Base-by-base conservation (phyloP, 1,140 invertebrate species). In the Pachypeltis micranthus region DNA sequence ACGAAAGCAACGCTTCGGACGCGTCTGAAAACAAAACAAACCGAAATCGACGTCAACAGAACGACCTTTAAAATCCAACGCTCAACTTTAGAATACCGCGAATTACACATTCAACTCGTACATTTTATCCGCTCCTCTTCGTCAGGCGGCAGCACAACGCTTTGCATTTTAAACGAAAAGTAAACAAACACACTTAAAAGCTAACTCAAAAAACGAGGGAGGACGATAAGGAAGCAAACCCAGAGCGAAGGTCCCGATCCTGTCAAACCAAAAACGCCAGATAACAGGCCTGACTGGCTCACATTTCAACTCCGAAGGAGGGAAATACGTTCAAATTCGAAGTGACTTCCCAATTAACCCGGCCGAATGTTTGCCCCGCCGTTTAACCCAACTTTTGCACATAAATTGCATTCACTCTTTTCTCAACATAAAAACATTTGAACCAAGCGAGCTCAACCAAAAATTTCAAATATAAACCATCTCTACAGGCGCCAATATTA, bases 1-100 rank as follows among this genome's bases (percentile, higher is more conserved):
- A 71, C 29, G 71, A 62, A 2, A 68, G 62, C 28, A 75, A 66
- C 44, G 71, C 70, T 64, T 72, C 72, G 28, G 70, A 71, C 27
- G 69, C 70, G 66, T 67, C 71, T 72, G 60, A 23, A 67, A 63
- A 26, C 2, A 39, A 59, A 59, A n/a, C 23, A 2, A 59, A 39
- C 7, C 16, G 31, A 39, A 39, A 10, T 16, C 7, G 16, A 10
- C 7, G 16, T 10, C 31, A 10, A 16, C 16, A 39, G 16, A 39
- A 39, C 31, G 16, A 39, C 27, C 26, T 39, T 44, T 12, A 39
- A 14, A 23, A 51, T 51, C 7, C 21, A 23, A 51, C 29, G 27
- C 51, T 55, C 7, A 12, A 55, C 23, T 54, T 54, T 3, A 3
- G 24, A 19, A 19, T 19, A 54, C 47, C n/a, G 24, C n/a, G n/a